Percentiles rank a stretch among this genome's conserved stretches.
phyloP scores from a whole-genome alignment of 92 coral and sea anemone genomes.

The Palythoa grandis region DNA sequence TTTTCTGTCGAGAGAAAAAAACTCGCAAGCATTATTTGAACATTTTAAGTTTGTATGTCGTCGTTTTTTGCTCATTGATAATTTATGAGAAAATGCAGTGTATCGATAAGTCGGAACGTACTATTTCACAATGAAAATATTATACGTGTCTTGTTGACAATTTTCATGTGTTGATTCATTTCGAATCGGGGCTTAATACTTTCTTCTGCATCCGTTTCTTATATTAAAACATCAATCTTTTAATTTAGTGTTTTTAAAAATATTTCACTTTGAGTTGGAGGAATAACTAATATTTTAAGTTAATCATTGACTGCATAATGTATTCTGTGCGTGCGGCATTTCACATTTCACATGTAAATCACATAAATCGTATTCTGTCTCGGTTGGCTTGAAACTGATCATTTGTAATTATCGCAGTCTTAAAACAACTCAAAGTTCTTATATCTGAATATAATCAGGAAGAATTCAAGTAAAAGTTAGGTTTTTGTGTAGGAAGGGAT shows the following conservation, averaged over 20 bases:
- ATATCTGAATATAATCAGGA: not conserved
- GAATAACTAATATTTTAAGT: slow-evolving; percentile 9
- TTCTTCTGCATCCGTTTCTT: not conserved
- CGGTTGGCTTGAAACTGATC: slow-evolving; percentile 13
- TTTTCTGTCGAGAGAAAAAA: not conserved
- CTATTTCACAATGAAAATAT: not conserved
- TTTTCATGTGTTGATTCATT: not conserved
- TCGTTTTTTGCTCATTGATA: slow-evolving; percentile 24
- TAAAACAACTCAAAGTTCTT: not conserved
- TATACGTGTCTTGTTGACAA: not conserved
- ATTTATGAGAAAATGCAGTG: not conserved
- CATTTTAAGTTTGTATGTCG: not conserved
- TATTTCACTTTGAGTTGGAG: not conserved
- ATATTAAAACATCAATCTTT: not conserved
- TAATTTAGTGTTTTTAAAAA: not conserved
- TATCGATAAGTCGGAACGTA: not conserved
- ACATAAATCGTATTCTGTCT: not conserved
- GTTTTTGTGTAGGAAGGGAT: not conserved
- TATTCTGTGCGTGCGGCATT: slow-evolving; percentile 9
- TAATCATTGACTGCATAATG: slow-evolving; percentile 4
- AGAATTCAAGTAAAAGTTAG: not conserved
- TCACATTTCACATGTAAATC: not conserved
- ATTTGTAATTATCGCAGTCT: slow-evolving; percentile 6
- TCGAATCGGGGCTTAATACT: not conserved
- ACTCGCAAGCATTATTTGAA: not conserved